phyloP scores from a whole-genome alignment of 2,888 invertebrate genomes.

The Catocala sponsa region DNA sequence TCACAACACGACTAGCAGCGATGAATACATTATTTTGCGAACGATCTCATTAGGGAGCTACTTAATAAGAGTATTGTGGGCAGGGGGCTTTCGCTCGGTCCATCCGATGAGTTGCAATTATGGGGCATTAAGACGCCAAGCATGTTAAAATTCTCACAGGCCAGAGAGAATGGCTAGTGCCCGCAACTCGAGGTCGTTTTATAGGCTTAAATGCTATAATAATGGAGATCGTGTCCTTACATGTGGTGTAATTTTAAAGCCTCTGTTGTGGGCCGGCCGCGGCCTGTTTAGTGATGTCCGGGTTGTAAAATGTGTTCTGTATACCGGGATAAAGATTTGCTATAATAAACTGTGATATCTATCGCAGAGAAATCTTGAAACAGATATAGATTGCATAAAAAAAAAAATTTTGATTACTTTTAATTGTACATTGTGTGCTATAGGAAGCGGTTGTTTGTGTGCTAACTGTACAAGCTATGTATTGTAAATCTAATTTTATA shows the following conservation, averaged over 20 bases:
- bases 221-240: conserved; percentile 73
- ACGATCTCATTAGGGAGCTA: conserved; percentile 40
- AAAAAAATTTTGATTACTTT: not conserved
- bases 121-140: conserved; percentile 72
- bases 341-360: conserved; percentile 20
- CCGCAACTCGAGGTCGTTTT: conserved; percentile 69
- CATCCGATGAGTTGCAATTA: conserved; percentile 63
- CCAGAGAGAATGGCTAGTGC: conserved; percentile 72
- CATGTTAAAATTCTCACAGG: conserved; percentile 80
- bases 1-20: conserved; percentile 21
- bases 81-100: conserved; percentile 27
- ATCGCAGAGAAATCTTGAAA: conserved; percentile 2
- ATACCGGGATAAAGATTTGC: conserved; percentile 2
- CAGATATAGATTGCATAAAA: not conserved
- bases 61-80: conserved; percentile 35
- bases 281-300: conserved; percentile 22
- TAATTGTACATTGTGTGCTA: too few relatives aligned
- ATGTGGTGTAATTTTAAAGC: conserved; percentile 57
- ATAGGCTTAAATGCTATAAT: conserved; percentile 75
- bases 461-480: too few relatives aligned
- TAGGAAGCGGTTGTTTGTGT: too few relatives aligned
- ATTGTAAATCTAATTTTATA: too few relatives aligned
- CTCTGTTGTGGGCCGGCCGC: conserved; percentile 38
- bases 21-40: conserved; percentile 39
- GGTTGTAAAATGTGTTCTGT: conserved; percentile 17